Evolutionary conservation across 2,888 invertebrate species (phyloP).

Genomic region (Polydrusus cervinus): DNA sequence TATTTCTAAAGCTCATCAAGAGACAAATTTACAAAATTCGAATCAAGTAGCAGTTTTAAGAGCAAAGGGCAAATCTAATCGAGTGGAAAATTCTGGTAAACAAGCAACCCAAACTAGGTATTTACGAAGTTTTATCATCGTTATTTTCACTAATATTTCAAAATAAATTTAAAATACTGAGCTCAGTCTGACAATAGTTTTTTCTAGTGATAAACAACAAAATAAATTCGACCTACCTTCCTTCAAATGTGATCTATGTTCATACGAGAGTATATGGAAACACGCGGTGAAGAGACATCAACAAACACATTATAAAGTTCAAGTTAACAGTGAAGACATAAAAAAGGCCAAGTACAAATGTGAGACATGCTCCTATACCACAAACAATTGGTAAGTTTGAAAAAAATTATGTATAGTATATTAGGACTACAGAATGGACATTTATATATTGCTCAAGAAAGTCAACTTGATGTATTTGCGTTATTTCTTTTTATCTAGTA

Average conservation of each 20-base stretch:
- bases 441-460: too few species aligned
- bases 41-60: neutral
- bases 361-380: slow-evolving; percentile 11
- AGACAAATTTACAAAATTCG: neutral
- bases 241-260: slow-evolving; percentile 15
- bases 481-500: too few species aligned
- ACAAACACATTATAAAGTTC: slow-evolving; percentile 7
- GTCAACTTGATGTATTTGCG: too few species aligned
- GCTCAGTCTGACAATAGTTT: neutral
- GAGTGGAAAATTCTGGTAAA: neutral
- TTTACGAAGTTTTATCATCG: neutral
- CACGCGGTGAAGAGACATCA: slow-evolving; percentile 29
- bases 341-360: slow-evolving; percentile 18
- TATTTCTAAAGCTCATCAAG: neutral
- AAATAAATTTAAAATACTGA: neutral
- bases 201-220: slow-evolving; percentile 6
- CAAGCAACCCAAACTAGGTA: slow-evolving; percentile 13
- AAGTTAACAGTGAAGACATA: neutral
- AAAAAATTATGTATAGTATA: too few species aligned
- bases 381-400: slow-evolving; percentile 13
- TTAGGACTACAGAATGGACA: too few species aligned
- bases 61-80: neutral
- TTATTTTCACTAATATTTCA: neutral
- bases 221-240: slow-evolving; percentile 24
- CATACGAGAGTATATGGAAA: slow-evolving; percentile 32